Base-by-base conservation (phyloP, 2,113 vertebrate species). In the Chionodraco myersi region DNA sequence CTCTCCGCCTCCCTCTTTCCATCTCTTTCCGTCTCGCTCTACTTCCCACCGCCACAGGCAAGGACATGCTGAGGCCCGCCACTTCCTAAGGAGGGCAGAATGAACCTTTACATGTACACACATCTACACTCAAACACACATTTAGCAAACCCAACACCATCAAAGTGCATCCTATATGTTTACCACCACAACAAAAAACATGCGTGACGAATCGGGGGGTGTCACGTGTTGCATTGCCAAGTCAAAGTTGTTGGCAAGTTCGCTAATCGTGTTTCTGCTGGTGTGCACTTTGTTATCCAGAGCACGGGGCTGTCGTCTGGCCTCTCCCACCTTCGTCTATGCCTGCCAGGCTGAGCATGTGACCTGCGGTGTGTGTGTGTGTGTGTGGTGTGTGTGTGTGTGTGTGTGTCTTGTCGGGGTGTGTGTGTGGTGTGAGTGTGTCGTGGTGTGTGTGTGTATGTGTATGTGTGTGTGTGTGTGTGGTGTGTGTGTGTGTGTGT, bases 41-140 rank as follows among this genome's bases (percentile, higher is more conserved):
- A 88, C 70, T 88, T 91, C 84, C 60, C 77, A 63, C 64, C 83
- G 86, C 88, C 79, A 77, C 73, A 74, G 86, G 85, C 83, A 90
- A 91, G 82, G 88, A 90, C 82, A 71, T 69, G 53, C 34, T 2
- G 66, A 65, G 48, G 80, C 72, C 71, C 53, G 64, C 45, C 58
- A 36, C 80, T 74, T 77, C 72, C 69, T 63, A 83, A 90, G 77
- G 80, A 88, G 86, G 83, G 66, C 83, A 75, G 2, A 74, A 66
- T 57, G 60, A 86, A 79, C 75, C 62, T 75, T 66, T 58, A 53
- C 70, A 69, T 59, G 73, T 68, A 75, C 71, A 70, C 52, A 72
- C 18, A 63, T 10, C 5, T 41, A 78, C 30, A 45, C 69, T 30
- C 16, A 63, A 2, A 14, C 52, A 41, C 52, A 53, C 10, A 56